These are phyloP conservation scores for Drosophila neotestacea DNA, from an alignment of 2,888 invertebrate genomes.

Conservation along the genomic window DNA sequence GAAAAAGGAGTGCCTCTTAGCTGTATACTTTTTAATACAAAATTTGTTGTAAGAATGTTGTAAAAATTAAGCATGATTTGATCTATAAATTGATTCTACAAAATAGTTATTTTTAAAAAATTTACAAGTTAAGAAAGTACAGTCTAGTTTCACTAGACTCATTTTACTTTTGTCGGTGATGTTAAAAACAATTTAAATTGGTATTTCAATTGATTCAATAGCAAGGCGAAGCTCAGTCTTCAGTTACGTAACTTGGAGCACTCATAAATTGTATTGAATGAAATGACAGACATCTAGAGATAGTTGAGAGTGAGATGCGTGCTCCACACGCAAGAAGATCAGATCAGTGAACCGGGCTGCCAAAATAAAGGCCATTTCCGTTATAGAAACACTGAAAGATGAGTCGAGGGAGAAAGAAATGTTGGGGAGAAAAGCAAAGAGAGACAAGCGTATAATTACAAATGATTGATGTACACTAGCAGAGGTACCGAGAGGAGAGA, in stretches of 20 bases:
- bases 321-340: conserved; percentile 36
- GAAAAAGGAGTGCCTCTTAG: not conserved
- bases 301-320: conserved; percentile 26
- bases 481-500: conserved; percentile 18
- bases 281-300: conserved; percentile 47
- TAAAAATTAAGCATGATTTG: too few relatives aligned
- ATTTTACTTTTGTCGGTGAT: not conserved
- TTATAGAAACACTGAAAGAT: conserved; percentile 28
- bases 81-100: too few relatives aligned
- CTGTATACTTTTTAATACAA: too few relatives aligned
- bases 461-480: conserved; percentile 68
- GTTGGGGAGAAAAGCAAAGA: conserved; percentile 22
- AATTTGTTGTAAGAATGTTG: too few relatives aligned
- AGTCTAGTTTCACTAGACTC: not conserved
- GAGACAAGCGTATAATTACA: conserved; percentile 62
- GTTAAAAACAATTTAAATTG: too few relatives aligned
- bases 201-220: not conserved
- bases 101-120: not conserved
- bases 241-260: conserved; percentile 26
- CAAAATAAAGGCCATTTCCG: conserved; percentile 69
- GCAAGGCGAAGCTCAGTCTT: conserved; percentile 4
- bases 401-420: conserved; percentile 11
- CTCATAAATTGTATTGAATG: conserved; percentile 47
- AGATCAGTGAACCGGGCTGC: conserved; percentile 58
- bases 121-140: not conserved